A percentile compares a stretch with the other conserved stretches of the same genome.
Evolutionary conservation across 2,888 invertebrate genomes (phyloP).

Genomic region (Trichacis sp.): DNA sequence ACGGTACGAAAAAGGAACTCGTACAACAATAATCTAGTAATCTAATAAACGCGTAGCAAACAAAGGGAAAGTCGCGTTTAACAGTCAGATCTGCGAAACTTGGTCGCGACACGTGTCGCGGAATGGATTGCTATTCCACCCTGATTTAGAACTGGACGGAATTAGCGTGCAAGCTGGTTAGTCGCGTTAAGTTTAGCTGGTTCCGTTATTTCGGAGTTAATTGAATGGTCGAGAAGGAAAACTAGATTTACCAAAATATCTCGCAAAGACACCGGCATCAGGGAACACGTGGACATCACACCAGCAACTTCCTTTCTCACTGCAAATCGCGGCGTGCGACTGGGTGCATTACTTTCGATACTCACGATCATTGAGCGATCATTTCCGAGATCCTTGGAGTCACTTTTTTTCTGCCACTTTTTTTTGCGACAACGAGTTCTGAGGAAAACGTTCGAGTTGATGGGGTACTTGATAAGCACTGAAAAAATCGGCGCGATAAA

Average conservation of each 20-base stretch:
- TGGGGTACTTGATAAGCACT: background rate
- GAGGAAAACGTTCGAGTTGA: too few species aligned
- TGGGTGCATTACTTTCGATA: slow-evolving; percentile 3
- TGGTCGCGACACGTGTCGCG: slow-evolving; percentile 34
- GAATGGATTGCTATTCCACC: background rate
- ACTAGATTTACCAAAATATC: slow-evolving; percentile 65
- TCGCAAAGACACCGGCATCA: slow-evolving; percentile 67
- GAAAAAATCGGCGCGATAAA: background rate
- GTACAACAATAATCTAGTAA: background rate
- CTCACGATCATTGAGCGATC: slow-evolving; percentile 9
- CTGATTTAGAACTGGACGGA: background rate
- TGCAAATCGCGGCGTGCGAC: background rate
- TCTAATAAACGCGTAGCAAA: slow-evolving; percentile 4
- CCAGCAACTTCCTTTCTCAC: slow-evolving; percentile 4
- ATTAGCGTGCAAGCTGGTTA: background rate
- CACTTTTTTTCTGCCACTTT: background rate
- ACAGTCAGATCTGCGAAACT: slow-evolving; percentile 55
- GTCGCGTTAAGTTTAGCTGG: background rate
- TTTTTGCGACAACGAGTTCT: slow-evolving; percentile 2
- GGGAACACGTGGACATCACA: slow-evolving; percentile 64
- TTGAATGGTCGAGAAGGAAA: background rate
- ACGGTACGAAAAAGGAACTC: slow-evolving; percentile 1
- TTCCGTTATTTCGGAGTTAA: background rate
- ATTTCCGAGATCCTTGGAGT: background rate
- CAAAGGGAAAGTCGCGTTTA: slow-evolving; percentile 32